A percentile compares a stretch with the other conserved stretches of the same genome.
Conservation (phyloP, 2,797 vertebrate genomes). For the Syngnathus acus region DNA sequence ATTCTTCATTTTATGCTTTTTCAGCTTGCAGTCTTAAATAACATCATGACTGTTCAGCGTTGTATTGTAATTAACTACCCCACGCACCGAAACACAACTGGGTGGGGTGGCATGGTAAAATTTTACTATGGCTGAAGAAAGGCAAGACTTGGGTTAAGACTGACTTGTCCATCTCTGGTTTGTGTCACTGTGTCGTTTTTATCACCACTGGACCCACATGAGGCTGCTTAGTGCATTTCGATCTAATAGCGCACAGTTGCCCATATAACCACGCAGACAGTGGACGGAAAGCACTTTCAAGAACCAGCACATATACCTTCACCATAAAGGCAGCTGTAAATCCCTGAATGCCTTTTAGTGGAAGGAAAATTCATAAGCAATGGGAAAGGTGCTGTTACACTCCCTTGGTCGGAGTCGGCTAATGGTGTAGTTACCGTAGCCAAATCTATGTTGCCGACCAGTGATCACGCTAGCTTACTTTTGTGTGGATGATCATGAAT, state of each 20-base stretch:
- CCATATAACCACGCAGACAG: constrained; percentile 27
- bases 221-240: constrained; percentile 36
- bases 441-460: constrained; percentile 40
- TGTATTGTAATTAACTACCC: constrained; percentile 63
- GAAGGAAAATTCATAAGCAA: constrained; percentile 42
- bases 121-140: constrained; percentile 58
- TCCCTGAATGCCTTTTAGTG: constrained; percentile 39
- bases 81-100: constrained; percentile 54
- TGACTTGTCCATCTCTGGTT: constrained; percentile 64
- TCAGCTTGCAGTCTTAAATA: constrained; percentile 40
- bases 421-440: constrained; percentile 52
- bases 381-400: constrained; percentile 47
- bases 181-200: constrained; percentile 70
- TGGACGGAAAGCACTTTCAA: constrained; percentile 12
- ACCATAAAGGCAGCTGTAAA: constrained; percentile 40
- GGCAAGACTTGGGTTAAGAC: constrained; percentile 28
- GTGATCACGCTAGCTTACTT: constrained; percentile 36
- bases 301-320: constrained; percentile 21
- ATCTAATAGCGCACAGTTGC: constrained; percentile 38
- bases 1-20: constrained; percentile 70
- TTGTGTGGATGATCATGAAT: constrained; percentile 41
- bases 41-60: constrained; percentile 49
- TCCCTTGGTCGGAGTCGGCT: constrained; percentile 40
- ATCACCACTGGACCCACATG: constrained; percentile 56
- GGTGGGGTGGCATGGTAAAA: constrained; percentile 53